Evolutionary conservation across 2,888 invertebrate species (phyloP).

Genomic region (Tethea ocularis): DNA sequence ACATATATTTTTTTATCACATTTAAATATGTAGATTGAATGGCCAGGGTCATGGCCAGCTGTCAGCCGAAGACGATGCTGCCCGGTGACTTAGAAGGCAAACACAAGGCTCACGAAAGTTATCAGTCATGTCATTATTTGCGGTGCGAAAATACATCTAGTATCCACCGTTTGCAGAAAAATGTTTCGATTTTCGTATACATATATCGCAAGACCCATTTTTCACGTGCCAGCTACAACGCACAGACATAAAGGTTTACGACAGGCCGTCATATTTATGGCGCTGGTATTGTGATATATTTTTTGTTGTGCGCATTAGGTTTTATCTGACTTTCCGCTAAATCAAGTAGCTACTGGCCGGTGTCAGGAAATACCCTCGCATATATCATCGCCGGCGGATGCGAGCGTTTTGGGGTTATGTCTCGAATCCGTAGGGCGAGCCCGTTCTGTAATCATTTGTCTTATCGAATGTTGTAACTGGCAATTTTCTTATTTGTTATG

Average conservation of each 20-base stretch:
- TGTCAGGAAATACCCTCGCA: slow-evolving; percentile 81
- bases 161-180: slow-evolving; percentile 45
- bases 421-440: slow-evolving; percentile 63
- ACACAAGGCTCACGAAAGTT: slow-evolving; percentile 3
- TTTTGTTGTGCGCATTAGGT: slow-evolving; percentile 84
- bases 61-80: background rate
- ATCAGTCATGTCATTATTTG: slow-evolving; percentile 40
- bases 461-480: slow-evolving; percentile 63
- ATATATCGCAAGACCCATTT: slow-evolving; percentile 73
- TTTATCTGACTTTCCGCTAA: slow-evolving; percentile 84
- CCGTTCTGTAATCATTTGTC: slow-evolving; percentile 60
- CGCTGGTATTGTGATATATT: slow-evolving; percentile 81
- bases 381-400: slow-evolving; percentile 78
- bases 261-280: slow-evolving; percentile 83
- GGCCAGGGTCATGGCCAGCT: background rate
- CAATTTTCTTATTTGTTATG: slow-evolving; percentile 50
- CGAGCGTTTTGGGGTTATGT: slow-evolving; percentile 77
- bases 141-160: slow-evolving; percentile 43
- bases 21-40: background rate
- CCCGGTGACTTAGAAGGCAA: slow-evolving; percentile 5
- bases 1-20: no score
- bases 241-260: slow-evolving; percentile 83
- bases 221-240: slow-evolving; percentile 79
- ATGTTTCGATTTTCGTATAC: slow-evolving; percentile 49
- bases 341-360: slow-evolving; percentile 84